A percentile compares a stretch with the other conserved stretches of the same genome.
These are phyloP conservation scores for Brenthis ino DNA, from an alignment of 2,888 invertebrate species.

Conservation along the genomic window DNA sequence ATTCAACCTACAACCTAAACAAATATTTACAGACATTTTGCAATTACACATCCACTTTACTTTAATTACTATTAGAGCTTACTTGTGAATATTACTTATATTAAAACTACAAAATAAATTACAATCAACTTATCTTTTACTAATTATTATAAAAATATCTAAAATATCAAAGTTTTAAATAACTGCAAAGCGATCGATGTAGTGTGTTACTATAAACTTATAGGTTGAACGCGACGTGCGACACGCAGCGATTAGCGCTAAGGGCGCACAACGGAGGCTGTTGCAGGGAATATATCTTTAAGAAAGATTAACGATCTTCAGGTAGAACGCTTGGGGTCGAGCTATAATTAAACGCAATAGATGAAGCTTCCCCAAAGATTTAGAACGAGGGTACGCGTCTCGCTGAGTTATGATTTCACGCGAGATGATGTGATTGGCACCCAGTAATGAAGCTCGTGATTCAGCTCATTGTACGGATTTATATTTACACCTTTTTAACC, in stretches of 20 bases:
- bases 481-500: conserved; percentile 10
- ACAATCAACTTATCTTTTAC: too few relatives aligned
- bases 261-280: conserved; percentile 60
- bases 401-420: conserved; percentile 80
- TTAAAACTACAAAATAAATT: too few relatives aligned
- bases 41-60: too few relatives aligned
- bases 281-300: conserved; percentile 77
- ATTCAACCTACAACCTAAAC: too few relatives aligned
- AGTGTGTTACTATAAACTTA: conserved; percentile 3
- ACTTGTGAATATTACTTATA: too few relatives aligned
- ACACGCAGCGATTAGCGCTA: conserved; percentile 72
- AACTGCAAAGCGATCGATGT: too few relatives aligned
- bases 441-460: conserved; percentile 66
- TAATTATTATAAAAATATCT: too few relatives aligned
- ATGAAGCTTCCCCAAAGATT: conserved; percentile 78
- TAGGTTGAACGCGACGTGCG: conserved; percentile 42
- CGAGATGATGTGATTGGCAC: conserved; percentile 75
- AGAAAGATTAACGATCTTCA: conserved; percentile 82
- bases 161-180: too few relatives aligned
- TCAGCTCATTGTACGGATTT: conserved; percentile 45
- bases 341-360: conserved; percentile 81
- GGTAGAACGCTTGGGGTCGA: conserved; percentile 73
- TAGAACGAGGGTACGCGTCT: conserved; percentile 73
- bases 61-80: too few relatives aligned
- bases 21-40: too few relatives aligned